Conservation (phyloP, 2,888 invertebrate species). For the Xylota segnis region DNA sequence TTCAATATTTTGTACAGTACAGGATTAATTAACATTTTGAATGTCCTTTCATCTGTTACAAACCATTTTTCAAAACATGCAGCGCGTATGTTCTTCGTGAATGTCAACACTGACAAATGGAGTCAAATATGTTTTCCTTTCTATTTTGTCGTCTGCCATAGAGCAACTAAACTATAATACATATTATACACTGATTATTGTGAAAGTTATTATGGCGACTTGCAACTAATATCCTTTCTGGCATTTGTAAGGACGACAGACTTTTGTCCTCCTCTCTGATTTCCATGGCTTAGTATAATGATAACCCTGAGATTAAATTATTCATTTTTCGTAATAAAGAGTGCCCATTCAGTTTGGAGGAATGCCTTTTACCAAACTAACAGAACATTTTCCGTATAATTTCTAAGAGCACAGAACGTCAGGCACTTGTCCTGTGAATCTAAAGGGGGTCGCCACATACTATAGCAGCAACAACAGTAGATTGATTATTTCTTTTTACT, state of each 20-base stretch:
- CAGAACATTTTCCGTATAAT: slow-evolving; percentile 43
- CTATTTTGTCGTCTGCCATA: too few species aligned
- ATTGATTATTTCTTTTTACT: slow-evolving; percentile 55
- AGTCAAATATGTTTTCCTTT: not conserved
- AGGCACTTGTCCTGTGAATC: slow-evolving; percentile 49
- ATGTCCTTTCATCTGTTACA: not conserved
- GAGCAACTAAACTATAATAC: slow-evolving; percentile 8
- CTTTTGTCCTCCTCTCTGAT: slow-evolving; percentile 4
- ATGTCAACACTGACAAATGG: slow-evolving; percentile 20
- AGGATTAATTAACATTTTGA: too few species aligned
- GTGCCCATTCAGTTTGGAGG: slow-evolving; percentile 15
- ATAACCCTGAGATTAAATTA: slow-evolving; percentile 69
- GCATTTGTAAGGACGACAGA: slow-evolving; percentile 6
- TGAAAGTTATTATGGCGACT: slow-evolving; percentile 8
- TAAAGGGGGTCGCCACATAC: slow-evolving; percentile 47
- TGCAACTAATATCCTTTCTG: slow-evolving; percentile 20
- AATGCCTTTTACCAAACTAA: slow-evolving; percentile 5
- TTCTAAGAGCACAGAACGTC: slow-evolving; percentile 30
- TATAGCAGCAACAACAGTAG: slow-evolving; percentile 29
- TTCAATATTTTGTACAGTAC: too few species aligned
- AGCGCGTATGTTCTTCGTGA: not conserved
- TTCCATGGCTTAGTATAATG: slow-evolving; percentile 36
- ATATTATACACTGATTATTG: slow-evolving; percentile 30
- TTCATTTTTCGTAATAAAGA: slow-evolving; percentile 54
- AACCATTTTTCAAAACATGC: not conserved